phyloP scores from a whole-genome alignment of 1,140 invertebrate species.

The Hestina assimilis region DNA sequence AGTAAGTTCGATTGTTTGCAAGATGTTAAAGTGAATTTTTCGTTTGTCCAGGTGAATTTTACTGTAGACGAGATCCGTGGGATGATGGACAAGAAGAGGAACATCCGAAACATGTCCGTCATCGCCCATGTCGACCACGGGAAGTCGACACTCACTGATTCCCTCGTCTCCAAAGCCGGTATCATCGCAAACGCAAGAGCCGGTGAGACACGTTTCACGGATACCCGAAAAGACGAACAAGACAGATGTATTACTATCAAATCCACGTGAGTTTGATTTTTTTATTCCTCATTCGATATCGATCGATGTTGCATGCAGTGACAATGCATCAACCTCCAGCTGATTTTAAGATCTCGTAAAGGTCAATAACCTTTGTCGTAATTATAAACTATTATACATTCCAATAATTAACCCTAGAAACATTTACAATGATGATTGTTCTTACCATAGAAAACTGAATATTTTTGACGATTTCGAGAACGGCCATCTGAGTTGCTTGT shows the following conservation, averaged over 20 bases:
- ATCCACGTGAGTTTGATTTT: slow-evolving; percentile 91
- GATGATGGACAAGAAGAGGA: slow-evolving; percentile 99
- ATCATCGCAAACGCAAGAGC: slow-evolving; percentile 99
- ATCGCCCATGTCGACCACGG: slow-evolving; percentile 99
- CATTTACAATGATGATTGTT: slow-evolving; percentile 65
- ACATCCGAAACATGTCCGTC: slow-evolving; percentile 99
- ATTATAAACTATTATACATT: neutral
- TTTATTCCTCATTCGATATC: neutral
- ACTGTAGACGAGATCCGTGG: slow-evolving; percentile 99
- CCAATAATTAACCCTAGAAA: neutral
- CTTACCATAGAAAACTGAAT: slow-evolving; percentile 66
- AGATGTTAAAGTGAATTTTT: slow-evolving; percentile 50
- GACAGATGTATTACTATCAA: slow-evolving; percentile 99
- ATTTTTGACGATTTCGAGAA: slow-evolving; percentile 70
- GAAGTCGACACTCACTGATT: slow-evolving; percentile 99
- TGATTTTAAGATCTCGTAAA: neutral
- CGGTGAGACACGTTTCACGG: slow-evolving; percentile 99
- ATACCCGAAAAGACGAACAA: slow-evolving; percentile 99
- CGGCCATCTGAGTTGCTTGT: slow-evolving; percentile 64
- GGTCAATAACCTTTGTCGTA: neutral
- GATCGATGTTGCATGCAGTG: neutral
- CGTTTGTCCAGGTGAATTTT: slow-evolving; percentile 96
- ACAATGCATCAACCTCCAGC: slow-evolving; percentile 6
- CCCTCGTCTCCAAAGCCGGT: slow-evolving; percentile 99
- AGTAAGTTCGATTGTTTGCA: neutral